A percentile compares a stretch with the other conserved stretches of the same genome.
phyloP scores from a whole-genome alignment of 64 coral and sea anemone species.

The Actinia equina region DNA sequence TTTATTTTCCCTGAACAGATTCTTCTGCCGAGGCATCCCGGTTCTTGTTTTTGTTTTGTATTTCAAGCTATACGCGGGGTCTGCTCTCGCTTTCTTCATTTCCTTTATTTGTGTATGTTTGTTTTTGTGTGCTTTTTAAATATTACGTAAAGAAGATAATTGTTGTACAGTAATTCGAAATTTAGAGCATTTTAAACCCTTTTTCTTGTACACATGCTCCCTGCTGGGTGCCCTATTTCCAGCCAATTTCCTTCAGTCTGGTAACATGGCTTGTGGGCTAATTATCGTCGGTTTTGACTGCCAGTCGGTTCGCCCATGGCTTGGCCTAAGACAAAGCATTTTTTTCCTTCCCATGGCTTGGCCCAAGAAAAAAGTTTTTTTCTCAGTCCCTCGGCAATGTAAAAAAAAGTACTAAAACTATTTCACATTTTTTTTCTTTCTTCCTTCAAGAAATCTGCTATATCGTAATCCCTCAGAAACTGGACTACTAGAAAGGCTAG shows the following conservation, averaged over 20 bases:
- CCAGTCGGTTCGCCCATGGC: not conserved
- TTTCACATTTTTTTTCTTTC: too few species aligned
- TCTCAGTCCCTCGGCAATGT: too few species aligned
- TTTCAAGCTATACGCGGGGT: conserved; percentile 5
- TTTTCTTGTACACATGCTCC: not conserved
- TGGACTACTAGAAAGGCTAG: too few species aligned
- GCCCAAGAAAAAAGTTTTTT: too few species aligned
- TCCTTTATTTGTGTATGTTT: not conserved
- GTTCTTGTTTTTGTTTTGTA: not conserved
- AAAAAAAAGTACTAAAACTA: too few species aligned
- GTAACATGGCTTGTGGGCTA: not conserved
- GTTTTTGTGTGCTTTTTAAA: conserved; percentile 3
- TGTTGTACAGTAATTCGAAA: conserved; percentile 5
- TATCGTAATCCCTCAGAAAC: too few species aligned
- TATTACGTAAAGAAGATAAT: conserved; percentile 1
- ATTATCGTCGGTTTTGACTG: not conserved
- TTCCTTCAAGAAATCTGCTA: too few species aligned
- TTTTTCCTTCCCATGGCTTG: too few species aligned
- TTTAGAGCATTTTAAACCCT: not conserved
- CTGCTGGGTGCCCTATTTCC: not conserved
- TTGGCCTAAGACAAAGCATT: too few species aligned
- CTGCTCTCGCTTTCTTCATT: conserved; percentile 1
- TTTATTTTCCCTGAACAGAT: too few species aligned
- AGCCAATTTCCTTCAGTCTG: not conserved
- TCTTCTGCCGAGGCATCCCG: too few species aligned